Evolutionary conservation across 2,113 vertebrate genomes (phyloP).

Genomic region (Toxostoma redivivum): DNA sequence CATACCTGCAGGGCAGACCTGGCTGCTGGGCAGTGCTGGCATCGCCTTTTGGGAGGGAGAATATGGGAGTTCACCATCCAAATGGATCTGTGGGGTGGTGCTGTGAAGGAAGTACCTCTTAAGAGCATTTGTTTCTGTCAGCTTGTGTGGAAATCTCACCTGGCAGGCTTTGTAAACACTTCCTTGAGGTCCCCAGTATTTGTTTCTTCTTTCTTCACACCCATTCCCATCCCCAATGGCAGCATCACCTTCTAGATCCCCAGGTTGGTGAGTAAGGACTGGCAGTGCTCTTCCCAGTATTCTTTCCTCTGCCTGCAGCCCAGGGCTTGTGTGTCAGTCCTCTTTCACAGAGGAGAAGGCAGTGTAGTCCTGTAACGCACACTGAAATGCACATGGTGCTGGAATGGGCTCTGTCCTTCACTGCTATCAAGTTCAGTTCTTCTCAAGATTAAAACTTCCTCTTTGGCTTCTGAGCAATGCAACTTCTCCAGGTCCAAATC

Average conservation of each 20-base stretch:
- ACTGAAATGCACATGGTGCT: accelerated
- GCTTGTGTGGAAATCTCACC: neutral
- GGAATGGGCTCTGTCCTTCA: neutral
- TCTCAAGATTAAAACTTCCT: neutral
- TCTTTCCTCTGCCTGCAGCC: neutral
- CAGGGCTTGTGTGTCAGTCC: too few relatives aligned
- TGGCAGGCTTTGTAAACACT: neutral
- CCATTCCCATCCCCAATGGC: accelerated
- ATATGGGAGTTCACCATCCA: neutral
- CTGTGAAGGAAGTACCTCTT: neutral
- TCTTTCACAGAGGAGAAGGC: neutral
- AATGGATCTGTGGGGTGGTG: neutral
- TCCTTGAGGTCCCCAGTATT: neutral
- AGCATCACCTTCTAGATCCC: neutral
- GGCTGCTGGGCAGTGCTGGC: neutral
- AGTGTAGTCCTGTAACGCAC: neutral
- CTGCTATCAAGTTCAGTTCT: neutral
- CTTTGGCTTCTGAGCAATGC: neutral
- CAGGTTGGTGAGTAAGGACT: neutral
- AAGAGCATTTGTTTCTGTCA: neutral
- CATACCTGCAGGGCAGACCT: neutral
- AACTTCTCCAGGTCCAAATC: neutral
- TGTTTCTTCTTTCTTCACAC: neutral
- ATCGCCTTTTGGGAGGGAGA: neutral
- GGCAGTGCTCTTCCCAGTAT: neutral